Percentiles rank a stretch among this genome's conserved stretches.
phyloP scores from a whole-genome alignment of 2,888 invertebrate genomes.

The Epinotia nisella region DNA sequence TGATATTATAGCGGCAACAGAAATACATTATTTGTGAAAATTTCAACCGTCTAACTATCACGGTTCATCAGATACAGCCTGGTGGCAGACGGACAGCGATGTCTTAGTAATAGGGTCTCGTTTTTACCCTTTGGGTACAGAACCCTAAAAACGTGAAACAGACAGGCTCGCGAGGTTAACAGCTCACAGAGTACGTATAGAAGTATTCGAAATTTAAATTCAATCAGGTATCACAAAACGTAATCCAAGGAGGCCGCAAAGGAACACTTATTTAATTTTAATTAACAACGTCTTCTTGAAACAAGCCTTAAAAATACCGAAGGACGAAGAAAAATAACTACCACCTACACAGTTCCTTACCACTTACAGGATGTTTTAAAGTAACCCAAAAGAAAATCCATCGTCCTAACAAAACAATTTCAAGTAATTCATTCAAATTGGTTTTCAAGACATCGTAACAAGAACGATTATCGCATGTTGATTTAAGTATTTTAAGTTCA shows the following conservation, averaged over 20 bases:
- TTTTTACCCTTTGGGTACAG: too few species aligned
- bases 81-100: too few species aligned
- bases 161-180: too few species aligned
- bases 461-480: background rate
- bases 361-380: background rate
- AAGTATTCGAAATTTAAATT: background rate
- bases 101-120: too few species aligned
- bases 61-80: too few species aligned
- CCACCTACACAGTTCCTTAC: background rate
- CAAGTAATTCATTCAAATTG: background rate
- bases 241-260: background rate
- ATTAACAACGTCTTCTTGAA: background rate
- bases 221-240: background rate
- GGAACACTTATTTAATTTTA: background rate
- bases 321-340: background rate
- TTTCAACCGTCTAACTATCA: too few species aligned
- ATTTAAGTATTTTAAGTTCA: background rate
- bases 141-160: too few species aligned
- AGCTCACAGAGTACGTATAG: too few species aligned
- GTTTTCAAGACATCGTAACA: background rate
- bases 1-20: too few species aligned
- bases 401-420: conserved; percentile 7
- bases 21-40: too few species aligned
- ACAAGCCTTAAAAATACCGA: background rate
- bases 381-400: background rate